These are phyloP conservation scores for Leptestheria dahalacensis DNA, from an alignment of 1,140 invertebrate species.

Conservation along the genomic window DNA sequence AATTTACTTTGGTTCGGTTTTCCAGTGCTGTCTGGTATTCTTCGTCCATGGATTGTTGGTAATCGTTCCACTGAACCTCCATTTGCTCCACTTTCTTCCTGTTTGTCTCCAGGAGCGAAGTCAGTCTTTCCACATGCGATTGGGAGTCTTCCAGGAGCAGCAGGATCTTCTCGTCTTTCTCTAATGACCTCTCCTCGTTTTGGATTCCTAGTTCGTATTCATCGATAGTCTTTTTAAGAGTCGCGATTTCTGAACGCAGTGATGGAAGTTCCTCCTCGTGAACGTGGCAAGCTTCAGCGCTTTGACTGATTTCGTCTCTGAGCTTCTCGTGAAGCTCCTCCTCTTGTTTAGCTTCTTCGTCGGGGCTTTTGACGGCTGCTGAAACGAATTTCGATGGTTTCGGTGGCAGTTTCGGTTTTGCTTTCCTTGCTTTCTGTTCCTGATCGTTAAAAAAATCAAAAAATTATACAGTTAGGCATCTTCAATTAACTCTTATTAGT, in stretches of 20 bases:
- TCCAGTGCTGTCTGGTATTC: not conserved
- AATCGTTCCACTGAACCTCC: slow-evolving; percentile 51
- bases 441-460: not conserved
- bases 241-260: not conserved
- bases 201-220: slow-evolving; percentile 25
- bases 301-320: not conserved
- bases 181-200: slow-evolving; percentile 25
- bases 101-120: slow-evolving; percentile 40
- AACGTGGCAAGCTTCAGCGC: not conserved
- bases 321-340: not conserved
- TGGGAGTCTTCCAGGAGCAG: slow-evolving; percentile 44
- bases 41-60: slow-evolving; percentile 43
- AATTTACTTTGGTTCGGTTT: slow-evolving; percentile 7
- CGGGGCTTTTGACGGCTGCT: not conserved
- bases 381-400: not conserved
- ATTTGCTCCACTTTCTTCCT: slow-evolving; percentile 42
- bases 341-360: not conserved
- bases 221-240: not conserved
- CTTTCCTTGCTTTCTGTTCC: not conserved
- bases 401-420: slow-evolving; percentile 6
- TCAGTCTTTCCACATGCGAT: slow-evolving; percentile 45
- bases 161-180: slow-evolving; percentile 34
- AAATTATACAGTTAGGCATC: not conserved
- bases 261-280: no score
- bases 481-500: not conserved